Evolutionary conservation across 1,140 invertebrate species (phyloP).

Genomic region (Caenorhabditis remanei): DNA sequence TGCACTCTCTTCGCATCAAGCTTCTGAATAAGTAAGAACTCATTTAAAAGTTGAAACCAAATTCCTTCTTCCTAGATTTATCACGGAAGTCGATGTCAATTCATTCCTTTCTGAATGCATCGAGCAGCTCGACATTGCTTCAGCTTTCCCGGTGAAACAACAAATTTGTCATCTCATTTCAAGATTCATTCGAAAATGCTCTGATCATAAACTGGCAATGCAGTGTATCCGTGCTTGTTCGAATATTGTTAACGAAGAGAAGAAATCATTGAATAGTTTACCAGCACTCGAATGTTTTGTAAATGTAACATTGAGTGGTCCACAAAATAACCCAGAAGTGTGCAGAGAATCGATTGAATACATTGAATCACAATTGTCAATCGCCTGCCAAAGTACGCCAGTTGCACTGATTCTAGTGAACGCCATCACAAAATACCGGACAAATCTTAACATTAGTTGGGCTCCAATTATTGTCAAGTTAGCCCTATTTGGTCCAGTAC

Average conservation of each 20-base stretch:
- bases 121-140: slow-evolving; percentile 7
- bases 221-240: slow-evolving; percentile 6
- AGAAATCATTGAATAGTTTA: slow-evolving; percentile 51
- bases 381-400: slow-evolving; percentile 29
- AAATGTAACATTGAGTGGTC: not conserved
- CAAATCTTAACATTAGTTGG: slow-evolving; percentile 23
- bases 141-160: slow-evolving; percentile 26
- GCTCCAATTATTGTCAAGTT: slow-evolving; percentile 50
- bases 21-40: slow-evolving; percentile 15
- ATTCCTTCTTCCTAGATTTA: not conserved
- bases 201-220: not conserved
- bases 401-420: slow-evolving; percentile 37
- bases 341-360: not conserved
- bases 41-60: not conserved
- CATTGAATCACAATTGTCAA: not conserved
- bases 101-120: slow-evolving; percentile 4
- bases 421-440: slow-evolving; percentile 8
- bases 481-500: slow-evolving; percentile 65
- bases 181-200: slow-evolving; percentile 18
- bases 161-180: slow-evolving; percentile 3
- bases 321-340: not conserved
- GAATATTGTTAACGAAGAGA: slow-evolving; percentile 53
- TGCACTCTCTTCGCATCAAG: slow-evolving; percentile 7
- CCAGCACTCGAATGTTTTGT: slow-evolving; percentile 34
- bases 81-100: not conserved